Evolutionary conservation across 2,797 vertebrate genomes (phyloP).

Genomic region (Centroberyx gerrardi): DNA sequence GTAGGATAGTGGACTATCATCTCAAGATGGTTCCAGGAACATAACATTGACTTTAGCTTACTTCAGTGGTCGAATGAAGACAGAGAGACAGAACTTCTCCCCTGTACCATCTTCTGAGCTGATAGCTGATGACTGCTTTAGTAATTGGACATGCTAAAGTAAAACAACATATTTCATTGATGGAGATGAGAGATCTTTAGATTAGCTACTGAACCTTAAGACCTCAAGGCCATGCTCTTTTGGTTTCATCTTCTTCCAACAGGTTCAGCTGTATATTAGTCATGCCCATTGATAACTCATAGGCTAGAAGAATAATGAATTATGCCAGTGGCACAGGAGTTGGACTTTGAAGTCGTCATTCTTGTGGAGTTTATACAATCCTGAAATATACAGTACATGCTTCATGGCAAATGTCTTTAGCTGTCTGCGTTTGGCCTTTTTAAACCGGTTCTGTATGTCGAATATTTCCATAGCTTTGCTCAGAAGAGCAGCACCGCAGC

Average conservation of each 20-base stretch:
- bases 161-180: too few species aligned
- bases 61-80: too few species aligned
- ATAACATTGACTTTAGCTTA: too few species aligned
- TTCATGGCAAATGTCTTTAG: constrained; percentile 14
- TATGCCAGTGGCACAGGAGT: background rate
- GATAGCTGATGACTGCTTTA: too few species aligned
- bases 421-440: constrained; percentile 48
- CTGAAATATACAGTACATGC: background rate
- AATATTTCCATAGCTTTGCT: constrained; percentile 42
- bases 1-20: too few species aligned
- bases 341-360: constrained; percentile 1
- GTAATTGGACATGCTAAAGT: too few species aligned
- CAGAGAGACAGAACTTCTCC: too few species aligned
- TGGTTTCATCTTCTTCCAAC: constrained; percentile 2
- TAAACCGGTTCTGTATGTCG: constrained; percentile 31
- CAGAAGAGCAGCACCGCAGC: constrained; percentile 51
- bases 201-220: background rate
- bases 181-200: background rate
- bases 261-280: constrained; percentile 1
- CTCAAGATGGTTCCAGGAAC: too few species aligned
- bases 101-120: too few species aligned
- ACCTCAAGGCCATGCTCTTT: background rate
- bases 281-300: constrained; percentile 5
- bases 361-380: background rate
- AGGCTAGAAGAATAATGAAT: constrained; percentile 1